Evolutionary conservation across 2,113 vertebrate genomes (phyloP).

Genomic region (Tragelaphus scriptus): DNA sequence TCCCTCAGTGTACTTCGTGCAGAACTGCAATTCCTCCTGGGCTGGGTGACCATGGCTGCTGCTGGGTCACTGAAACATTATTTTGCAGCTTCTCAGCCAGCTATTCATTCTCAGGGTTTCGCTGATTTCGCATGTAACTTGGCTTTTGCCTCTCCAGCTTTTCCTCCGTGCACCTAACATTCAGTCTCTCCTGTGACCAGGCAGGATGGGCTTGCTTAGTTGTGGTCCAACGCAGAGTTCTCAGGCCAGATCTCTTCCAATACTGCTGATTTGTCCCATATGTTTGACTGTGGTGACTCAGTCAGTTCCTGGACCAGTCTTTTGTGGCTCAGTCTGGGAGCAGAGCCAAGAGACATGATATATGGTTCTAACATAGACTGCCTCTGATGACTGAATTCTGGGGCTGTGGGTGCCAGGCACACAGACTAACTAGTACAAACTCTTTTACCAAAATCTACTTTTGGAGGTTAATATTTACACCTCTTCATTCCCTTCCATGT

Average conservation of each 20-base stretch:
- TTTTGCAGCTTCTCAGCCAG: neutral
- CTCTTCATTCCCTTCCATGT: neutral
- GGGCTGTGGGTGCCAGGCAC: neutral
- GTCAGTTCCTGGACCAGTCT: neutral
- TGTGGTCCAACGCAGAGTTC: neutral
- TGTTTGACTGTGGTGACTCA: neutral
- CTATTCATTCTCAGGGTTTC: neutral
- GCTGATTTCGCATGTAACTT: neutral
- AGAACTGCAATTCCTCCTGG: neutral
- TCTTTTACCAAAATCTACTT: neutral
- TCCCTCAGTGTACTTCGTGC: neutral
- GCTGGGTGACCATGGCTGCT: neutral
- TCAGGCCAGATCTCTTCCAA: neutral
- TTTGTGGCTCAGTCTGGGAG: neutral
- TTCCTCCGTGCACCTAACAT: neutral
- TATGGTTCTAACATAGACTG: neutral
- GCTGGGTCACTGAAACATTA: neutral
- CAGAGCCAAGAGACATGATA: constrained; percentile 13
- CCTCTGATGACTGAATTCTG: neutral
- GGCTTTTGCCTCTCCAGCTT: neutral
- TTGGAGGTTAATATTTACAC: neutral
- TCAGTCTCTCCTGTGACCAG: neutral
- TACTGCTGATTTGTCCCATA: neutral
- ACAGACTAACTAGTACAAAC: neutral
- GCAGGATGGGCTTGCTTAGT: neutral